phyloP scores from a whole-genome alignment of 2,888 invertebrate species.

The Perizoma flavofasciatum region DNA sequence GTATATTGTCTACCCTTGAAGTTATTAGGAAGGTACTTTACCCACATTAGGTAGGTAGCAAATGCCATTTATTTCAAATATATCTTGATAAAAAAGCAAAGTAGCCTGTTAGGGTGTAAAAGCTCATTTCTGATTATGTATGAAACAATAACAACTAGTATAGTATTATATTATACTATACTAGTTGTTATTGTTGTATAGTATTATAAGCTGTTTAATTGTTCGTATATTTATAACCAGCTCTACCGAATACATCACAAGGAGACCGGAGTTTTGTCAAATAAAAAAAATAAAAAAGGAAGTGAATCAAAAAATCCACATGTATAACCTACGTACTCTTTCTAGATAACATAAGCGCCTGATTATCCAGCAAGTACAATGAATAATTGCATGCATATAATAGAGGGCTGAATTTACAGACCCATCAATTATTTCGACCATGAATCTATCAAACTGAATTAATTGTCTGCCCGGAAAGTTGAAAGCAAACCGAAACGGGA shows the following conservation, averaged over 20 bases:
- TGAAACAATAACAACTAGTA: too few species aligned
- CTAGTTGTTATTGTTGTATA: too few species aligned
- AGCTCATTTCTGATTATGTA: too few species aligned
- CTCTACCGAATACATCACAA: not conserved
- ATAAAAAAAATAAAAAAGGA: not conserved
- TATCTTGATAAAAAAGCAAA: too few species aligned
- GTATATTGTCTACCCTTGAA: slow-evolving; percentile 13
- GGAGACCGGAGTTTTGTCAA: not conserved
- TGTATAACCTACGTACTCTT: too few species aligned
- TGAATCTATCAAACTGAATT: slow-evolving; percentile 19
- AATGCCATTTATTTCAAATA: too few species aligned
- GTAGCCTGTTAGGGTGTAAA: too few species aligned
- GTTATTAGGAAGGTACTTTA: too few species aligned
- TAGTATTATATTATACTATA: too few species aligned
- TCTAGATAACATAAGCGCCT: too few species aligned
- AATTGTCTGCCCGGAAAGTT: slow-evolving; percentile 21
- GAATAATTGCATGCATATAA: not conserved
- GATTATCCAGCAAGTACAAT: not conserved
- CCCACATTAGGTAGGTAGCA: too few species aligned
- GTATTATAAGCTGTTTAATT: too few species aligned
- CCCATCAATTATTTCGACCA: slow-evolving; percentile 16
- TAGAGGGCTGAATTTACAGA: slow-evolving; percentile 2
- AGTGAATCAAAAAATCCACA: not conserved
- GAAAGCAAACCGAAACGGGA: slow-evolving; percentile 17
- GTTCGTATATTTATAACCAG: not conserved